Evolutionary conservation across 2,797 vertebrate genomes (phyloP).

Genomic region (Holocentrus rufus): DNA sequence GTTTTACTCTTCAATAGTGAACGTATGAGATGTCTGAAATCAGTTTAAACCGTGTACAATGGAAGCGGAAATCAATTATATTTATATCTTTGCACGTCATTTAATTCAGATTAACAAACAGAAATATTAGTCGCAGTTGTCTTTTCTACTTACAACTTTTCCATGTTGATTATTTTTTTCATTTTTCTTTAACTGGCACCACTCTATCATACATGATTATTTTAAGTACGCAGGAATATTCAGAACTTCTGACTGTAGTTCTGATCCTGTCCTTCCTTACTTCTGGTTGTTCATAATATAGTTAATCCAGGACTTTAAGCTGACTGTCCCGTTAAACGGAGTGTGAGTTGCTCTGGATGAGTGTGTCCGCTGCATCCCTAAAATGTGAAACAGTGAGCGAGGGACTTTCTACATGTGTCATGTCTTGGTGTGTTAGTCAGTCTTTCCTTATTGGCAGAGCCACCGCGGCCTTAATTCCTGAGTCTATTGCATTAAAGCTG

Average conservation of each 20-base stretch:
- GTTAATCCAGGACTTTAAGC: constrained; percentile 36
- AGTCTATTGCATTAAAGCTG: constrained; percentile 73
- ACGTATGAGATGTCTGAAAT: not conserved
- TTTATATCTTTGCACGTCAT: no score
- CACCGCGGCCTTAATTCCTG: constrained; percentile 70
- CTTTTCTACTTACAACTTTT: not conserved
- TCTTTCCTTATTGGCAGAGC: constrained; percentile 71
- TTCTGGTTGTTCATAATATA: not conserved
- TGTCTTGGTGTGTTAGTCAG: constrained; percentile 75
- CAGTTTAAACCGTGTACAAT: not conserved
- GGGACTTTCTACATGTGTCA: constrained; percentile 69
- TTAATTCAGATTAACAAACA: not conserved
- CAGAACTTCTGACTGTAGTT: not conserved
- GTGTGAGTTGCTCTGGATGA: constrained; percentile 23
- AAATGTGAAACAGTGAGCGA: constrained; percentile 26
- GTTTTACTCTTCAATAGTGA: not conserved
- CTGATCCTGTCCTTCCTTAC: constrained; percentile 15
- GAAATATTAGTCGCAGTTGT: not conserved
- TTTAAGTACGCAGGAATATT: not conserved
- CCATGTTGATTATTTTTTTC: no score
- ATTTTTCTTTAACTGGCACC: not conserved
- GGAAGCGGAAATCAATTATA: not conserved
- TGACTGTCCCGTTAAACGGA: constrained; percentile 13
- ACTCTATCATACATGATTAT: not conserved
- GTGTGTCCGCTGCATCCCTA: constrained; percentile 38